A percentile compares a stretch with the other conserved stretches of the same genome.
Conservation (phyloP, 2,888 invertebrate species). For the Noctua fimbriata region DNA sequence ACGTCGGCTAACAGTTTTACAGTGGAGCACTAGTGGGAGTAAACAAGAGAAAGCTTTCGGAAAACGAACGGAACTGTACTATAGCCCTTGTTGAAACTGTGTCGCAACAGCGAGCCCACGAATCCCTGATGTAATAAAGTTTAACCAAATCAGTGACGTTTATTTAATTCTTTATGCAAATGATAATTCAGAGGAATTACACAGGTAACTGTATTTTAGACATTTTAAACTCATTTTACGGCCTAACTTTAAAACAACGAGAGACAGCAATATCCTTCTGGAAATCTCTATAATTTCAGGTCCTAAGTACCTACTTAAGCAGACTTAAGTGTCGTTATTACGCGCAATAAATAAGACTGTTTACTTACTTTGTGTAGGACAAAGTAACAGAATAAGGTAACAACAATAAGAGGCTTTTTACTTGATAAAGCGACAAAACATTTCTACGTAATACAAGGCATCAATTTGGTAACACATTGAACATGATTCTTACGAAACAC, state of each 20-base stretch:
- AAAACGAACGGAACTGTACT: conserved; percentile 45
- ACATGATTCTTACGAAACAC: neutral
- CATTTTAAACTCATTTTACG: conserved; percentile 33
- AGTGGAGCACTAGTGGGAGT: conserved; percentile 31
- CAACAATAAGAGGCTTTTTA: conserved; percentile 32
- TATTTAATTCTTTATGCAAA: conserved; percentile 25
- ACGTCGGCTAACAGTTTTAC: conserved; percentile 38
- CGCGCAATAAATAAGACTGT: conserved; percentile 53
- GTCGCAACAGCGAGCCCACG: conserved; percentile 28
- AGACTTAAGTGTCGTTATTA: conserved; percentile 57
- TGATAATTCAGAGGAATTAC: conserved; percentile 8
- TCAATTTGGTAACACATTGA: neutral
- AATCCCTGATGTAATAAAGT: conserved; percentile 18
- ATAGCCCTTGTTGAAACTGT: conserved; percentile 34
- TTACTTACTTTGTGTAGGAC: conserved; percentile 44
- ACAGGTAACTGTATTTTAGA: conserved; percentile 22
- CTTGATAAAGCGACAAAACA: conserved; percentile 28
- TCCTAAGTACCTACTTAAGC: conserved; percentile 51
- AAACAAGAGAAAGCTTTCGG: conserved; percentile 51
- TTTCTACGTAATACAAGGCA: conserved; percentile 7
- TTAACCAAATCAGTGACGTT: conserved; percentile 29
- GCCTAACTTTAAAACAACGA: conserved; percentile 26
- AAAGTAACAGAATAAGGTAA: conserved; percentile 29
- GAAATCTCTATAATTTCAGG: conserved; percentile 51
- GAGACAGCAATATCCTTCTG: conserved; percentile 36